A percentile compares a stretch with the other conserved stretches of the same genome.
phyloP scores from a whole-genome alignment of 2,888 invertebrate species.

The Ommatoiulus sabulosus region DNA sequence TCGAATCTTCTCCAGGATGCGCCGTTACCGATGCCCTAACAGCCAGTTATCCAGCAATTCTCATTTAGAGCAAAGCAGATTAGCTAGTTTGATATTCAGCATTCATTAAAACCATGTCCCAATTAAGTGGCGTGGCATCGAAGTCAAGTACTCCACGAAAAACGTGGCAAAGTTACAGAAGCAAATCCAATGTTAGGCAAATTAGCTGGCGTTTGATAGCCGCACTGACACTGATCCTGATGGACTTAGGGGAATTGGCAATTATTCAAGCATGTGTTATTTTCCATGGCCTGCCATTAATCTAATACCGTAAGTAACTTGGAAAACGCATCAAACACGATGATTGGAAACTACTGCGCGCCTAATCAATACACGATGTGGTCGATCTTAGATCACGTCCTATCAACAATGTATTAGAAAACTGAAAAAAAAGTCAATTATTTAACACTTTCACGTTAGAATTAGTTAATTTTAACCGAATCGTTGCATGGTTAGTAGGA shows the following conservation, averaged over 20 bases:
- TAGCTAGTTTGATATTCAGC: slow-evolving; percentile 38
- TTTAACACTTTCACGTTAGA: no score
- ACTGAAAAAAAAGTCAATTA: background rate
- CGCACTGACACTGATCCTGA: slow-evolving; percentile 48
- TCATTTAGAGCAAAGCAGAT: slow-evolving; percentile 30
- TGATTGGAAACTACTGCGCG: background rate
- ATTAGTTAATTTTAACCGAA: no score
- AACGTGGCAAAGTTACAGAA: background rate
- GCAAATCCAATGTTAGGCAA: slow-evolving; percentile 45
- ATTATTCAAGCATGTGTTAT: slow-evolving; percentile 49
- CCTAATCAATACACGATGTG: background rate
- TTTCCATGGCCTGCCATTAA: slow-evolving; percentile 12
- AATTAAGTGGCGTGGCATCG: slow-evolving; percentile 22
- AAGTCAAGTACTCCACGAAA: background rate
- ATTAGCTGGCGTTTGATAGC: slow-evolving; percentile 45
- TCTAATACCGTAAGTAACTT: background rate
- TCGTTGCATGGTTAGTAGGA: no score
- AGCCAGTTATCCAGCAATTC: background rate
- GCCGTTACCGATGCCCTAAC: background rate
- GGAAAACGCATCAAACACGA: background rate
- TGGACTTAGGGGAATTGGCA: slow-evolving; percentile 41
- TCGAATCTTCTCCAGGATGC: background rate
- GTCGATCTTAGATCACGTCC: background rate
- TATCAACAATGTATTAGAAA: background rate
- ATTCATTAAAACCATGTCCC: slow-evolving; percentile 39